A percentile compares a stretch with the other conserved stretches of the same genome.
phyloP scores from a whole-genome alignment of 2,888 invertebrate species.

The Agriopis leucophaearia region DNA sequence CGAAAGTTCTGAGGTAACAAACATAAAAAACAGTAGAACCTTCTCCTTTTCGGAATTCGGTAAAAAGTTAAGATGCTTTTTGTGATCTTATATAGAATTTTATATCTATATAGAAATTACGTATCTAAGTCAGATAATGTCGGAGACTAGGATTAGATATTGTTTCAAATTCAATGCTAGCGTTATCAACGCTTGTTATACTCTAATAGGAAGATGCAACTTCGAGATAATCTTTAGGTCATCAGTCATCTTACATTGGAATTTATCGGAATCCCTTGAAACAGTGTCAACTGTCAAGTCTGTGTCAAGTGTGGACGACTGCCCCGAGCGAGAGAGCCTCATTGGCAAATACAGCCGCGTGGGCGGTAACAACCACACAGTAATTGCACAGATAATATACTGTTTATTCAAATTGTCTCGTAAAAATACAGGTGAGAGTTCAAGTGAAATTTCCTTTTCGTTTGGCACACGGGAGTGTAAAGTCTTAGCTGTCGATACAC shows the following conservation, averaged over 20 bases:
- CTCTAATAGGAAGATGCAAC: conserved; percentile 23
- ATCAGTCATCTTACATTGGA: conserved; percentile 40
- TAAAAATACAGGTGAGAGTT: conserved; percentile 45
- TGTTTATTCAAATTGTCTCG: conserved; percentile 48
- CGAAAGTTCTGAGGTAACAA: too few relatives aligned
- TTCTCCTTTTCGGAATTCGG: too few relatives aligned
- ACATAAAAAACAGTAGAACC: too few relatives aligned
- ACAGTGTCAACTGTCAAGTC: conserved; percentile 66
- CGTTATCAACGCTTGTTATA: not conserved
- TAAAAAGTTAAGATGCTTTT: too few relatives aligned
- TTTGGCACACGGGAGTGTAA: conserved; percentile 35
- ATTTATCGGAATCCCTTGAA: conserved; percentile 46
- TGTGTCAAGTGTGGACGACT: conserved; percentile 59
- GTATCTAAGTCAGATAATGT: not conserved
- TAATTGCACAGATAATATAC: conserved; percentile 49
- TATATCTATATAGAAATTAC: not conserved
- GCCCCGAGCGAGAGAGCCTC: conserved; percentile 53
- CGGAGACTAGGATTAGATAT: not conserved
- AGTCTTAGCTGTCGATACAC: conserved; percentile 19
- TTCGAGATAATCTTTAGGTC: conserved; percentile 32
- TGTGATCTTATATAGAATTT: too few relatives aligned
- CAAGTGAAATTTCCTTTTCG: conserved; percentile 51
- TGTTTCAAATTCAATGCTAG: not conserved
- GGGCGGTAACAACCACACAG: conserved; percentile 49
- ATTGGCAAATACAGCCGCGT: conserved; percentile 46